These are phyloP conservation scores for Eristalis intricaria DNA, from an alignment of 2,888 invertebrate species.

Conservation along the genomic window DNA sequence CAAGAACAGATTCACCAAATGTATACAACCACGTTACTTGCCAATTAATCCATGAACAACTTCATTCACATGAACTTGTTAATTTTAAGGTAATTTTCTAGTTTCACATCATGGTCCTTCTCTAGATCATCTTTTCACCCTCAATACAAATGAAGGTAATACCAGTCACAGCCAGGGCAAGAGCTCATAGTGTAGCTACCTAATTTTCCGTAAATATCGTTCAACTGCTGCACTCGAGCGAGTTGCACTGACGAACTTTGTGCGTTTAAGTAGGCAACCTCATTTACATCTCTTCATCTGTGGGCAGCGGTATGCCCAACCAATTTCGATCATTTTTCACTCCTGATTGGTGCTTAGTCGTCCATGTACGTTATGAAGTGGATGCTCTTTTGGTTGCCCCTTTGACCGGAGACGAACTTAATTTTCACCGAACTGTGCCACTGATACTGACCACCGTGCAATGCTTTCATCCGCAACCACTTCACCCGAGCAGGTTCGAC, in stretches of 20 bases:
- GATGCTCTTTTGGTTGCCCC: conserved; percentile 18
- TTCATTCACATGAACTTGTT: not conserved
- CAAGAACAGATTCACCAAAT: not conserved
- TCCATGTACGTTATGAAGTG: not conserved
- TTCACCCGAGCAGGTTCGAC: not conserved
- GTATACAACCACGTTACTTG: not conserved
- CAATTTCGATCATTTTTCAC: conserved; percentile 28
- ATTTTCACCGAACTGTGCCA: conserved; percentile 14
- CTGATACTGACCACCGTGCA: conserved; percentile 1
- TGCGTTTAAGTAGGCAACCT: conserved; percentile 12
- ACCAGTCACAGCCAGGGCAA: not conserved
- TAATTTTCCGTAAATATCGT: not conserved
- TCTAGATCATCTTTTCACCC: not conserved
- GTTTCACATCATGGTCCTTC: not conserved
- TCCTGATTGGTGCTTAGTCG: conserved; percentile 27
- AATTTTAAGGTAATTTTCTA: not conserved
- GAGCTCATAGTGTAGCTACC: not conserved
- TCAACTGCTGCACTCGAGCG: not conserved
- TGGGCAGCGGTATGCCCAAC: not conserved
- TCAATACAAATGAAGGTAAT: not conserved
- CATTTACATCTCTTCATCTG: not conserved
- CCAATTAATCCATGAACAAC: not conserved
- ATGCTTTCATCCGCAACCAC: conserved; percentile 1
- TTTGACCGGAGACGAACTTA: conserved; percentile 28
- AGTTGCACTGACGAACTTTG: not conserved